Evolutionary conservation across 2,113 vertebrate genomes (phyloP).

Genomic region (Dromaius novaehollandiae): DNA sequence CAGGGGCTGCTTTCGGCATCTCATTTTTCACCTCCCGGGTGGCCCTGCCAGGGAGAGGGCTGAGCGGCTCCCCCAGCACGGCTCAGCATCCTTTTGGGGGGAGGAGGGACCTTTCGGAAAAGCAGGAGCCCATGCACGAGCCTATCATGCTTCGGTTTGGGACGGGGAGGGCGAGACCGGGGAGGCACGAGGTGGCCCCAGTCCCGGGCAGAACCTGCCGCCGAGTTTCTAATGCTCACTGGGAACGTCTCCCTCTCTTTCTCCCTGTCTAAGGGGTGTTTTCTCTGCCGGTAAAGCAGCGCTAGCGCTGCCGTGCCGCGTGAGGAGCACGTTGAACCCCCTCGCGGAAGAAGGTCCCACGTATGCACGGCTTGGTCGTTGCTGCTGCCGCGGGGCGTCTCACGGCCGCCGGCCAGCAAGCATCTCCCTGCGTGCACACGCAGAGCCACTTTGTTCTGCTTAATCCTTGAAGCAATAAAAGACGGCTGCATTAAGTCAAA

Average conservation of each 20-base stretch:
- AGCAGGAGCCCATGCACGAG: background rate
- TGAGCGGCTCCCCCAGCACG: background rate
- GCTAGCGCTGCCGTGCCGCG: rapidly evolving
- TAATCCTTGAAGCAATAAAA: conserved; percentile 58
- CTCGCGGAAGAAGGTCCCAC: rapidly evolving
- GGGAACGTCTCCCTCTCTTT: background rate
- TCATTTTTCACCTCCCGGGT: background rate
- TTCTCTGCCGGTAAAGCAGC: background rate
- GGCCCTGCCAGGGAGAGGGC: background rate
- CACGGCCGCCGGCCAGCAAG: background rate
- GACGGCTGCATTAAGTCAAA: conserved; percentile 39
- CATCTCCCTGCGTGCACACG: background rate
- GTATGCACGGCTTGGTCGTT: rapidly evolving
- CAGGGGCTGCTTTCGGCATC: background rate
- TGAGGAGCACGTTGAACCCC: background rate
- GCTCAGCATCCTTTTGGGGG: too few species aligned
- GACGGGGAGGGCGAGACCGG: background rate
- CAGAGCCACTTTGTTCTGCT: conserved; percentile 59
- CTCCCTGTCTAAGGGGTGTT: background rate
- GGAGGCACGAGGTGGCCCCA: too few species aligned
- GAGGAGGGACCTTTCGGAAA: too few species aligned
- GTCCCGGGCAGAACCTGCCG: too few species aligned
- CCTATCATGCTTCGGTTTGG: background rate
- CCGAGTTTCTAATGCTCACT: background rate
- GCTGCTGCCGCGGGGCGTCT: conserved; percentile 19